Base-by-base conservation (phyloP, 2,113 vertebrate species). In the Heptranchias perlo region DNA sequence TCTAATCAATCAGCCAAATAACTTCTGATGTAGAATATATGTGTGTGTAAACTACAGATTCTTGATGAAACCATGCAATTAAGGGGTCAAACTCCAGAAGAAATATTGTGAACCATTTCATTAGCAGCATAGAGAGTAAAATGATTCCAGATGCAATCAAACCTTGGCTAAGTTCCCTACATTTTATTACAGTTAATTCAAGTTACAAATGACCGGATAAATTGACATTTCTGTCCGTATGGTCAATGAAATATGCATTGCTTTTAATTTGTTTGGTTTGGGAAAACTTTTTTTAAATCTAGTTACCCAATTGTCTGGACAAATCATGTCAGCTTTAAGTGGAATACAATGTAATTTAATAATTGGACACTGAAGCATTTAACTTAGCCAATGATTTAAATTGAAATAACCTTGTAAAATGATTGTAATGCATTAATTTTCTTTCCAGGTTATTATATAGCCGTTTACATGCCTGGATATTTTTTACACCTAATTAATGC, bases 401-500 rank as follows among this genome's bases (percentile, higher is more conserved):
- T 62, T 96, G 94, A 44, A 96, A 82, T 95, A 84, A 94, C 62
- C 13, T 96, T n/a, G 96, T 96, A 96, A 94, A 11, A 44, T 96
- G 96, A 96, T 54, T 92, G 1, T 6, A 89, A 84, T 84, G 39
- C 84, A 86, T 96, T 97, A 96, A 35, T 96, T 97, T 96, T 97
- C 97, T 97, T 96, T 97, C 96, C 97, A 99, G 99, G 98, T 95
- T 98, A 97, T 97, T 99, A 99, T 94, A 97, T 99, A 95, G 98
- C 98, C 97, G 98, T 98, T 96, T 99, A 98, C 96, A 97, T 99
- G 96, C 98, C 98, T 69, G 98, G 98, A 31, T 97, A 97, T 96
- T 99, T 99, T 96, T 98, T 99, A 96, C 99, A 99, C 96, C 97
- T 99, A 35, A 98, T 99, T 97, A 99, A 99, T 97, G 98, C 97